Evolutionary conservation across 53 echinoderm and acorn worm species (phyloP).

Genomic region (Holothuria scabra): DNA sequence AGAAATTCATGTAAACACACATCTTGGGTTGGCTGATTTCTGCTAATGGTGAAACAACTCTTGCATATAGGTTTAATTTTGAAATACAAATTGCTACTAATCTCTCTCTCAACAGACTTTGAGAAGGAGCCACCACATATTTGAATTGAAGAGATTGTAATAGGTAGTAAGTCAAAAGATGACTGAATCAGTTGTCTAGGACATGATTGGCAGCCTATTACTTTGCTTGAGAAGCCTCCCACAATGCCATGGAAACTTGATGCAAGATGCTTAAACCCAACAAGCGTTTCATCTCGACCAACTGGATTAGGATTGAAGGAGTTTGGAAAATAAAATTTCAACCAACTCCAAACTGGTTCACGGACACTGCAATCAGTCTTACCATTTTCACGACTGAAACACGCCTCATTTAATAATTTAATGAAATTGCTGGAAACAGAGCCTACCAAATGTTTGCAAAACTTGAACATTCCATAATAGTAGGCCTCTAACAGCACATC

Average conservation of each 20-base stretch:
- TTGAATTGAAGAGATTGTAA: neutral
- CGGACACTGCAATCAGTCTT: neutral
- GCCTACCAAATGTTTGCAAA: neutral
- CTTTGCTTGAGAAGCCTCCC: neutral
- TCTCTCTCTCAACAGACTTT: neutral
- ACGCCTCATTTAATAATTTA: neutral
- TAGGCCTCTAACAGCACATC: neutral
- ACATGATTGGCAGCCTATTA: neutral
- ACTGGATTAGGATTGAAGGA: neutral
- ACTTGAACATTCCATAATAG: neutral
- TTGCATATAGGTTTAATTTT: too few relatives aligned
- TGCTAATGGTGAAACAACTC: too few relatives aligned
- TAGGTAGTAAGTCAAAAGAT: neutral
- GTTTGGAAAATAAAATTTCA: neutral
- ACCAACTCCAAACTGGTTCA: conserved; percentile 21
- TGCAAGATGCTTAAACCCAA: neutral
- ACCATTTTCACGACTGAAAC: neutral
- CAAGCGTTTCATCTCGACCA: neutral
- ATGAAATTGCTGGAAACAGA: neutral
- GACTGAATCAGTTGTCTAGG: neutral
- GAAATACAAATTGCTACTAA: neutral
- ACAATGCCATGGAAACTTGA: neutral
- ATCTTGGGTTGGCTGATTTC: too few relatives aligned
- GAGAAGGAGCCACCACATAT: neutral
- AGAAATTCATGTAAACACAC: neutral